phyloP scores from a whole-genome alignment of 1,140 invertebrate species.

The Eciton burchellii region DNA sequence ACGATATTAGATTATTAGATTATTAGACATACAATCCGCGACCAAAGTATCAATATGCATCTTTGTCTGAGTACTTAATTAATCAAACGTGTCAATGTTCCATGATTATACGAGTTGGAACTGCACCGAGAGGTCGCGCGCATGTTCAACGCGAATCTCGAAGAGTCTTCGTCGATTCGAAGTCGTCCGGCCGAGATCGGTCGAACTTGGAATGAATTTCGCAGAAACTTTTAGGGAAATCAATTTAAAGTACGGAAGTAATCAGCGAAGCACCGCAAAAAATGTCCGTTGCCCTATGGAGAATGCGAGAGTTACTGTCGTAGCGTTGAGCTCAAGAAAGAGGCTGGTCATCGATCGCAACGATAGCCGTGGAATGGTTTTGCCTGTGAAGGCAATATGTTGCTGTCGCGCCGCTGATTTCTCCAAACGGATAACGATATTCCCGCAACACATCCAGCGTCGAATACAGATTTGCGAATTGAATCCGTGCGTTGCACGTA shows the following conservation, averaged over 20 bases:
- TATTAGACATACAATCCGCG: background rate
- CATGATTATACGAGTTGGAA: conserved; percentile 16
- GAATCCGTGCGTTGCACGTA: conserved; percentile 20
- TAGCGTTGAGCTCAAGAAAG: conserved; percentile 5
- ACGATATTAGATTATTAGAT: background rate
- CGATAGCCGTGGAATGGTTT: conserved; percentile 3
- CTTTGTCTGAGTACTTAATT: background rate
- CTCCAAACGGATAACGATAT: conserved; percentile 37
- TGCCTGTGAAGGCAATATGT: conserved; percentile 32
- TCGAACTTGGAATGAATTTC: conserved; percentile 55
- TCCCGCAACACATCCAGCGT: conserved; percentile 19
- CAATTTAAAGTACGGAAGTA: conserved; percentile 56
- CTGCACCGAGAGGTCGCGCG: conserved; percentile 21
- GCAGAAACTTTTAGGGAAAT: conserved; percentile 42
- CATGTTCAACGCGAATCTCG: conserved; percentile 8
- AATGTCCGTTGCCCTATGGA: conserved; percentile 46
- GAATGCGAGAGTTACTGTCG: conserved; percentile 50
- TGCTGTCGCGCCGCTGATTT: conserved; percentile 40
- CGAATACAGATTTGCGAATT: conserved; percentile 26
- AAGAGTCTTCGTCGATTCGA: conserved; percentile 36
- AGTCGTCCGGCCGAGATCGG: conserved; percentile 45
- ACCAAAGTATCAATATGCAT: background rate
- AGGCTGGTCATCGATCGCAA: conserved; percentile 6
- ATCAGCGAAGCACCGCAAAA: conserved; percentile 42
- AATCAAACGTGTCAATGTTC: background rate